Base-by-base conservation (phyloP, 2,888 invertebrate species). In the Therioaphis trifolii region DNA sequence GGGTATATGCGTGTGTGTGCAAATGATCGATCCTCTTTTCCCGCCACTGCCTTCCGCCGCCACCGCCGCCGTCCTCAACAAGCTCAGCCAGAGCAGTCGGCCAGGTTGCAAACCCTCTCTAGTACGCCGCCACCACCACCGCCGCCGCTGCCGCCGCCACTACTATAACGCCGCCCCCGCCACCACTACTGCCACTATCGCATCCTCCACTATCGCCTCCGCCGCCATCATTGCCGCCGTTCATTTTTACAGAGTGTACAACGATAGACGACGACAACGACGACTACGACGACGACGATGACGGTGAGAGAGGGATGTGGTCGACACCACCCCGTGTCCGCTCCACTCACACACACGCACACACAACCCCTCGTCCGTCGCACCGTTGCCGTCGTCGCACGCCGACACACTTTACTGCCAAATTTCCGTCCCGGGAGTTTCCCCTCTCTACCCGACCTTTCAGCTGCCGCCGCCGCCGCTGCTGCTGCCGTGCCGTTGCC, bases 11-110 rank as follows among this genome's bases (percentile, higher is more conserved):
- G 69, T 46, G 80, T 79, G 79, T 80, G 80, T 80, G 80, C 80
- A 80, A 80, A 80, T 80, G 80, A 80, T 80, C 80, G 80, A 80
- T 80, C 80, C 80, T 80, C 80, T 72, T 71, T 71, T 55, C 58
- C 79, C 68, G 29, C 46, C 55, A 55, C 21, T 55, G 55, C 55
- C 29, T 55, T 46, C 79, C 68, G 18, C 46, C 49, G 24, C 66
- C 29, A 11, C 18, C 40, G 43, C 46, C 68, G 18, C 24, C 68
- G 68, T 68, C 35, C 55, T 55, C 79, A 43, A 69, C 69, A 79
- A 69, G 79, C 79, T 69, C 69, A 69, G 76, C 58, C 49, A 12
- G 76, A 35, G 49, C 71, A 71, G 15, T 24, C 69, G n/a, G 79
- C 69, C 80, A 71, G 80, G 80, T 80, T 58, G 46, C 71, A 61